A percentile compares a stretch with the other conserved stretches of the same genome.
Evolutionary conservation across 2,113 vertebrate species (phyloP).

Genomic region (human): GRCh38 chr16:17411001-17411500

Average conservation of each 20-base stretch:
- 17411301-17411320: not conserved
- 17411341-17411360: constrained; percentile 25
- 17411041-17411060: not conserved
- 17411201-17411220: not conserved
- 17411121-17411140: accelerated
- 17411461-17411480: not conserved
- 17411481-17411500: not conserved
- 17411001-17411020: not conserved
- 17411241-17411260: not conserved
- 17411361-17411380: constrained; percentile 58
- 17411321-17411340: not conserved
- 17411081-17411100: not conserved
- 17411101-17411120: not conserved
- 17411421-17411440: not conserved
- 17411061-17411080: not conserved
- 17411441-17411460: not conserved
- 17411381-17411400: constrained; percentile 54
- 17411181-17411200: not conserved
- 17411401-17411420: not conserved
- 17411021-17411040: not conserved
- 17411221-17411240: not conserved
- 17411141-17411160: accelerated
- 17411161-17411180: not conserved
- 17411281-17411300: not conserved
- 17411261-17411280: not conserved